phyloP scores from a whole-genome alignment of 2,797 vertebrate genomes.

The Scyliorhinus canicula region DNA sequence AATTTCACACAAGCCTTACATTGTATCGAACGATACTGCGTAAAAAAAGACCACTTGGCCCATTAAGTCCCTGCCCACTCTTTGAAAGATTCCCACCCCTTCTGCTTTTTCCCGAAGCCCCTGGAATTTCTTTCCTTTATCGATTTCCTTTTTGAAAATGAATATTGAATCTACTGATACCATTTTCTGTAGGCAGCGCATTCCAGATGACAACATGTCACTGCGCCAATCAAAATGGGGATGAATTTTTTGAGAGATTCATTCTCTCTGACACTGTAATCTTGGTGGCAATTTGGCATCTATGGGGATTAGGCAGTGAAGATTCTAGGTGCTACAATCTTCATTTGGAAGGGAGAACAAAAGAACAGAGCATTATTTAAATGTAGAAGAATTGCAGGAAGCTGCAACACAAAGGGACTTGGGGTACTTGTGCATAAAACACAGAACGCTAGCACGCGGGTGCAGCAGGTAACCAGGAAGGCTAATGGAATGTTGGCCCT shows the following conservation, averaged over 20 bases:
- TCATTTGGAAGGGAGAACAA: too few species aligned
- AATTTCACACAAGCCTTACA: background rate
- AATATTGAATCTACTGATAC: background rate
- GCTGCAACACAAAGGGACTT: too few species aligned
- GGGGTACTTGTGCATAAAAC: too few species aligned
- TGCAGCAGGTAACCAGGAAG: too few species aligned
- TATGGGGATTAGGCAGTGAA: background rate
- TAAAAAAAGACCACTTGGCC: background rate
- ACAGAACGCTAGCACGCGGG: too few species aligned
- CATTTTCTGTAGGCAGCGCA: background rate
- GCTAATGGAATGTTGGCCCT: too few species aligned
- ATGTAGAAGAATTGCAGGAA: too few species aligned
- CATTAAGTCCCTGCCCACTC: background rate
- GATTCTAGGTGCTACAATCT: too few species aligned
- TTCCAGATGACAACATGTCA: background rate
- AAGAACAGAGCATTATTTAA: too few species aligned
- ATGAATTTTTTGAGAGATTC: background rate
- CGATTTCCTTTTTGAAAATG: background rate
- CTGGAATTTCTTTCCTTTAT: background rate
- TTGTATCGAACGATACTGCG: background rate
- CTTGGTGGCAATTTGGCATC: background rate
- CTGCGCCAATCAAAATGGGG: background rate
- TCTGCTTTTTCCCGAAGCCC: background rate
- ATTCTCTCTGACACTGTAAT: background rate
- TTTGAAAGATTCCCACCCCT: background rate